A percentile compares a stretch with the other conserved stretches of the same genome.
These are phyloP conservation scores for Ardeotis arabs DNA, from an alignment of 2,113 vertebrate genomes.

Conservation along the genomic window DNA sequence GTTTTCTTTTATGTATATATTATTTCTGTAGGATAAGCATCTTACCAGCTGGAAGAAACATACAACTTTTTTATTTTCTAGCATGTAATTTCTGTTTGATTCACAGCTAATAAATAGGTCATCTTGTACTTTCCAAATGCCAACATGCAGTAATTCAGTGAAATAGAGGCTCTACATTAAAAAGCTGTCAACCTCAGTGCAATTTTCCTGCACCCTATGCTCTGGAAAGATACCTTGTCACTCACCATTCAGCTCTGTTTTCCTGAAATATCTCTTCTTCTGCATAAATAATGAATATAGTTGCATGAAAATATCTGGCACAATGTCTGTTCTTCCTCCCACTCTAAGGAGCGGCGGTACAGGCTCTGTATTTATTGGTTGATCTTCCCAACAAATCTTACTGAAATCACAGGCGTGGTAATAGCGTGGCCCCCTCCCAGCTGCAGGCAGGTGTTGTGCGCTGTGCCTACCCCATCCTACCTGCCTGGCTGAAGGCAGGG, in stretches of 20 bases:
- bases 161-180: conserved; percentile 71
- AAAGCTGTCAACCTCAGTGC: conserved; percentile 74
- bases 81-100: conserved; percentile 75
- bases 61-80: conserved; percentile 61
- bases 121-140: conserved; percentile 76
- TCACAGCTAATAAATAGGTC: conserved; percentile 82
- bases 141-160: conserved; percentile 72
- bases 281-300: conserved; percentile 76
- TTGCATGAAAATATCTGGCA: conserved; percentile 62
- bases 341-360: conserved; percentile 45
- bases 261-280: conserved; percentile 76
- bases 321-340: conserved; percentile 39
- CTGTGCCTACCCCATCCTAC: background rate
- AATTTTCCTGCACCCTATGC: conserved; percentile 67
- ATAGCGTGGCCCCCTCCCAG: background rate
- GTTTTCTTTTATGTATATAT: conserved; percentile 27
- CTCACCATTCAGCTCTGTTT: conserved; percentile 64
- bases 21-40: conserved; percentile 51
- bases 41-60: conserved; percentile 64
- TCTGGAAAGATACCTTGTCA: conserved; percentile 75
- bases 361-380: conserved; percentile 42
- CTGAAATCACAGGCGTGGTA: conserved; percentile 40
- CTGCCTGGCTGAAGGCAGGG: background rate
- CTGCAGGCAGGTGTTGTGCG: background rate
- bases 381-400: conserved; percentile 30